These are phyloP conservation scores for Oncorhynchus clarkii DNA, from an alignment of 2,113 vertebrate genomes.

Conservation along the genomic window DNA sequence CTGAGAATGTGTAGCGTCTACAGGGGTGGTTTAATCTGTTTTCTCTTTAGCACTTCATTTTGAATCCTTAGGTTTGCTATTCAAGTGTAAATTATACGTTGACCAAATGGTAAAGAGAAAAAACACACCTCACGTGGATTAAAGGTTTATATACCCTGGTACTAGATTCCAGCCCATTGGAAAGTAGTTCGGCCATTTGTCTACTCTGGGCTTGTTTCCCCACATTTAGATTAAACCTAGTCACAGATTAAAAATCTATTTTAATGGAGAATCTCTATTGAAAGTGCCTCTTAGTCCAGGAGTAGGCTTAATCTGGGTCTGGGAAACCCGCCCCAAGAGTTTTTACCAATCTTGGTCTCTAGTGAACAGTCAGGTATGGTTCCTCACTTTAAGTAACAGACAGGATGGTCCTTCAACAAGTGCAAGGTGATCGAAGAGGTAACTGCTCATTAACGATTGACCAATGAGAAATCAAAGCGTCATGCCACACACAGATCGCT, in stretches of 20 bases:
- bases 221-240: no score
- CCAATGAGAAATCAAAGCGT: conserved; percentile 31
- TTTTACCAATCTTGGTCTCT: neutral
- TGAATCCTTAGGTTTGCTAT: neutral
- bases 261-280: no score
- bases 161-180: conserved; percentile 33
- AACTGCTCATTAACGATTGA: neutral
- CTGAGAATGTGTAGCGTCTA: conserved; percentile 41
- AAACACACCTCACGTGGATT: conserved; percentile 50
- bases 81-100: neutral
- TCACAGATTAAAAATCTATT: no score
- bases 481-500: conserved; percentile 10
- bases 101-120: conserved; percentile 7
- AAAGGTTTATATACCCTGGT: conserved; percentile 51
- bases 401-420: neutral
- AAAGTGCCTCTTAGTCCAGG: no score
- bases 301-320: no score
- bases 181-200: conserved; percentile 35
- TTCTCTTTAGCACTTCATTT: neutral
- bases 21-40: neutral
- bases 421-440: neutral
- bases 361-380: neutral
- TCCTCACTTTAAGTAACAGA: neutral
- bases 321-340: no score
- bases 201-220: no score